Percentiles rank a stretch among this genome's conserved stretches.
These are phyloP conservation scores for Apodemia duryi DNA, from an alignment of 2,888 invertebrate species.

Conservation along the genomic window DNA sequence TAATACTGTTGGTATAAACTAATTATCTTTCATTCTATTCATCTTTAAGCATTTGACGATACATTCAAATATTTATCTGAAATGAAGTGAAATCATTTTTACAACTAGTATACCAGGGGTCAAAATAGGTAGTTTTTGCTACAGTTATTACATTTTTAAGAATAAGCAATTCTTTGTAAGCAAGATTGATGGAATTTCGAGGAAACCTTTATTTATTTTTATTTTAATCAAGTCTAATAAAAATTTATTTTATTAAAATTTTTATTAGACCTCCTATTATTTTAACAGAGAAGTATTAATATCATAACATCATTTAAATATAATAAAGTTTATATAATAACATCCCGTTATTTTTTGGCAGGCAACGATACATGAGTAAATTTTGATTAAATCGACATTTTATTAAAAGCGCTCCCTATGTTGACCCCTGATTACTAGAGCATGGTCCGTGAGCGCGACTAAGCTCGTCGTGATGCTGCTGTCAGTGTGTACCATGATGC, in stretches of 20 bases:
- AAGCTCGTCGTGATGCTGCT: slow-evolving; percentile 59
- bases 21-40: neutral
- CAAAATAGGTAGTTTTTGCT: neutral
- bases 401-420: neutral
- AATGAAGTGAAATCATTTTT: neutral
- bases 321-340: too few species aligned
- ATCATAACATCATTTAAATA: too few species aligned
- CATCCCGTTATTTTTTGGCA: too few species aligned
- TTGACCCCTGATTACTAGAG: slow-evolving; percentile 32
- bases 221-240: too few species aligned
- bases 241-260: too few species aligned
- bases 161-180: too few species aligned
- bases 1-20: slow-evolving; percentile 37
- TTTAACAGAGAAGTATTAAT: too few species aligned
- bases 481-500: slow-evolving; percentile 64
- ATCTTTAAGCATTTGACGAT: neutral
- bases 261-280: too few species aligned
- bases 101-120: slow-evolving; percentile 33
- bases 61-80: neutral
- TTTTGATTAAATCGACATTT: neutral
- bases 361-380: neutral
- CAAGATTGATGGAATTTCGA: too few species aligned
- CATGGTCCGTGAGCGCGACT: slow-evolving; percentile 55
- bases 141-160: neutral
- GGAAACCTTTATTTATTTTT: too few species aligned